Conservation (phyloP, 2,888 invertebrate genomes). For the Cactoblastis cactorum region DNA sequence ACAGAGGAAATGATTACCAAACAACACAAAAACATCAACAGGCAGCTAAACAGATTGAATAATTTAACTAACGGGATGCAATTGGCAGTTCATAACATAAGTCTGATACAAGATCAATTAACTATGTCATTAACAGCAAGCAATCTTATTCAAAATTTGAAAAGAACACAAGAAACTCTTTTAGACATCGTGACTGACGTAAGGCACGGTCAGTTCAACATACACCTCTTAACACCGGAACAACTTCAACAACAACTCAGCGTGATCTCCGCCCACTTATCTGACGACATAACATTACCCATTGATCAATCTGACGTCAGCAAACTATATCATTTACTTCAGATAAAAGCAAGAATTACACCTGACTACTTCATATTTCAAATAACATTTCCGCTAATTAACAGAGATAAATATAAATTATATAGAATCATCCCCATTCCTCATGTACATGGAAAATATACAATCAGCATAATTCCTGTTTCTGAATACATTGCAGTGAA, state of each 20-base stretch:
- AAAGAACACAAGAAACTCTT: constrained; percentile 17
- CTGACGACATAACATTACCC: constrained; percentile 19
- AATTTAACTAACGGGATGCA: neutral
- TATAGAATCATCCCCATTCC: neutral
- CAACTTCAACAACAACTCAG: constrained; percentile 19
- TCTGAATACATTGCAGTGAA: neutral
- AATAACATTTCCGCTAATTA: neutral
- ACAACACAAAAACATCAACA: constrained; percentile 19
- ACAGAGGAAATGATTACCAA: constrained; percentile 15
- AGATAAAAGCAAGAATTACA: constrained; percentile 18
- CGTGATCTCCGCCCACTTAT: constrained; percentile 17
- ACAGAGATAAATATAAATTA: neutral
- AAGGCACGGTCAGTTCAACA: constrained; percentile 19
- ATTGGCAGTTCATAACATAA: neutral
- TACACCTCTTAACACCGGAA: constrained; percentile 19
- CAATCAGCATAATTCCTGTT: neutral
- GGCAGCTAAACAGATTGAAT: constrained; percentile 4
- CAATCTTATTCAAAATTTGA: constrained; percentile 15
- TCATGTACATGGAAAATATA: neutral
- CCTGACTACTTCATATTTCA: constrained; percentile 19
- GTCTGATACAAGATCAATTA: constrained; percentile 13
- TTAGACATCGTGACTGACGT: constrained; percentile 20
- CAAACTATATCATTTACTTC: constrained; percentile 19
- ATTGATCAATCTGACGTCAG: constrained; percentile 14
- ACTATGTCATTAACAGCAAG: constrained; percentile 3